Evolutionary conservation across 2,797 vertebrate genomes (phyloP), one percentile per base, ranked within the genome.

Genomic region (Lates japonicus): DNA sequence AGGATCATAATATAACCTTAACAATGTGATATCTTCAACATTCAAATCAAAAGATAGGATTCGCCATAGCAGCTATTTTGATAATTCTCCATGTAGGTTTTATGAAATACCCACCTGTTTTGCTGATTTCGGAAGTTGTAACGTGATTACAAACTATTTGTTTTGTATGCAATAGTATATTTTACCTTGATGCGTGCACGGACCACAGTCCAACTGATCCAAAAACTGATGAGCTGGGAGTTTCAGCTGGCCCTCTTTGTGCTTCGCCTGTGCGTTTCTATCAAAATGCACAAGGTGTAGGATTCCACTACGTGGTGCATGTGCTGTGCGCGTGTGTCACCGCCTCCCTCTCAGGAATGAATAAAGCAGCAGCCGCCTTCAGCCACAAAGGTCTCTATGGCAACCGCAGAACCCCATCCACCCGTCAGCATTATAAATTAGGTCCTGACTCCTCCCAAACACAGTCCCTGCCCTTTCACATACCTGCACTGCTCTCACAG

Each of bases 361-460:
- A 84, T 44, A 83, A 76, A 78, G 69, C 59, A 76, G 54, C 70
- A 74, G 81, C 51, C 25, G 29, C 65, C 82, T 61, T 67, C 74
- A 81, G 70, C 77, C 80, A 88, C 87, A 92, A 85, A 89, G 80
- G 91, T 93, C 84, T 88, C 92, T 88, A 92, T 92, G 87, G 91
- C 76, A 94, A 93, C 91, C 48, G 71, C 61, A 46, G 65, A 83
- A 59, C 73, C 80, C 58, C 64, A 71, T 76, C 72, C 70, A 63
- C 73, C 78, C 75, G 74, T 49, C 10, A 0, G 74, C 74, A 87
- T 87, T 72, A 74, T 78, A 77, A 85, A 89, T 82, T 20, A 85
- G 77, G 59, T 72, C 79, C 79, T 19, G 78, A 83, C 89, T 92
- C 89, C 82, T 77, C 89, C 81, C 70, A 67, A 79, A 78, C 58